phyloP scores from a whole-genome alignment of 2,797 vertebrate species.

The Anolis apletophallus region DNA sequence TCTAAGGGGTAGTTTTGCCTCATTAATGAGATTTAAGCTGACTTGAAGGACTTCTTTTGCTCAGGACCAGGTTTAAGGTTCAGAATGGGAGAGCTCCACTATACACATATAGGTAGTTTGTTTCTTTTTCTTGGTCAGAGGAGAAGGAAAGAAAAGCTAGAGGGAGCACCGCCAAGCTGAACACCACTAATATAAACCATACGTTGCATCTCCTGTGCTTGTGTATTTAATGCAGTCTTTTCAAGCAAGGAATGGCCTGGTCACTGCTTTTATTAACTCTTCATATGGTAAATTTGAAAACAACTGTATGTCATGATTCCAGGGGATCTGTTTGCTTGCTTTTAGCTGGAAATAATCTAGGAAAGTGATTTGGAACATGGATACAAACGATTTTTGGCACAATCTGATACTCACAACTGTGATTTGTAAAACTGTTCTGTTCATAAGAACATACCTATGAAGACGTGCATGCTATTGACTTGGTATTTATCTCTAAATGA shows the following conservation, averaged over 20 bases:
- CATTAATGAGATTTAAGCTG: slow-evolving; percentile 61
- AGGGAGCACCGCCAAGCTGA: slow-evolving; percentile 79
- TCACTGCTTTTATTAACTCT: slow-evolving; percentile 76
- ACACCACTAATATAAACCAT: slow-evolving; percentile 87
- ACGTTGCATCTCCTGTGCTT: slow-evolving; percentile 76
- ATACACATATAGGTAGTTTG: slow-evolving; percentile 55
- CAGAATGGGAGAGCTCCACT: slow-evolving; percentile 60
- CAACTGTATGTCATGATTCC: background rate
- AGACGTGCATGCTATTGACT: background rate
- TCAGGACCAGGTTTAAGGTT: slow-evolving; percentile 68
- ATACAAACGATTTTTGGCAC: background rate
- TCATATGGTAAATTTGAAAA: slow-evolving; percentile 60
- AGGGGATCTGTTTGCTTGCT: slow-evolving; percentile 12
- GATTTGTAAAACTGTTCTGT: background rate
- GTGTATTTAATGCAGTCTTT: slow-evolving; percentile 77
- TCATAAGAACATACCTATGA: background rate
- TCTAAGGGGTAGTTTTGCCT: slow-evolving; percentile 20
- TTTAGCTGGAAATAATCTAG: background rate
- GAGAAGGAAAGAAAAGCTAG: slow-evolving; percentile 77
- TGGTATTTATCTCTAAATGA: background rate
- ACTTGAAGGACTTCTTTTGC: slow-evolving; percentile 76
- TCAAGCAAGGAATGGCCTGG: slow-evolving; percentile 69
- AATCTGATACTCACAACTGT: background rate
- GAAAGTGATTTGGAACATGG: background rate
- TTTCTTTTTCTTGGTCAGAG: slow-evolving; percentile 67